Base-by-base conservation (phyloP, 2,113 vertebrate genomes). In the Corythoichthys intestinalis region DNA sequence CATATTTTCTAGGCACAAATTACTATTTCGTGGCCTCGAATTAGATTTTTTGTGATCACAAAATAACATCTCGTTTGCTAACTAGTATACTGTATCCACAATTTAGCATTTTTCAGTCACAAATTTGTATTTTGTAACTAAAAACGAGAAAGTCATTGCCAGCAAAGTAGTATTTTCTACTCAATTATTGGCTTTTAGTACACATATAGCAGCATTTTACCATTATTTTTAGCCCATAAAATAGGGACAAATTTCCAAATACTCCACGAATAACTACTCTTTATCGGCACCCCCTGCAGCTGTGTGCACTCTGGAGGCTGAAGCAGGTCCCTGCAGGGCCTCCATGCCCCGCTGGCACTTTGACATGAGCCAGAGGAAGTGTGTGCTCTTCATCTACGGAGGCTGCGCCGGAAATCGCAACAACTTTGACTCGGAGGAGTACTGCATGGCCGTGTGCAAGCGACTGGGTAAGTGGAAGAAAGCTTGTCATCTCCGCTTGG, bases 351-450 rank as follows among this genome's bases (percentile, higher is more conserved):
- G 96, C 88, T 98, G 96, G 96, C 95, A 95, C 93, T 98, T 97
- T 92, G 92, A 98, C 91, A 70, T 92, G 88, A 90, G 86, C 90
- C 94, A 94, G 92, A 94, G 91, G 91, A 98, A 95, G 84, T 98
- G 96, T 72, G 75, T 94, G 87, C 95, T 90, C 89, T 98, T 98
- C 94, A 92, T 94, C 88, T 98, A 98, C 78, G 96, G 96, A 85
- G 96, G 96, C 94, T 98, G 96, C 70, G 95, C 93, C 85, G 96
- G 96, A 91, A 98, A 98, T 94, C 94, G 95, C 93, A 98, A 98
- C 95, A 98, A 98, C 94, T 98, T 98, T 94, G 94, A 96, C 93
- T 95, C 95, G 75, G 94, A 97, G 95, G 95, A 97, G 63, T 95
- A 96, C 95, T 98, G 96, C 94, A 94, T 96, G 94, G 93, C 94